These are phyloP conservation scores for Lamellibrachia columna DNA, from an alignment of 2,888 invertebrate genomes.

Conservation along the genomic window DNA sequence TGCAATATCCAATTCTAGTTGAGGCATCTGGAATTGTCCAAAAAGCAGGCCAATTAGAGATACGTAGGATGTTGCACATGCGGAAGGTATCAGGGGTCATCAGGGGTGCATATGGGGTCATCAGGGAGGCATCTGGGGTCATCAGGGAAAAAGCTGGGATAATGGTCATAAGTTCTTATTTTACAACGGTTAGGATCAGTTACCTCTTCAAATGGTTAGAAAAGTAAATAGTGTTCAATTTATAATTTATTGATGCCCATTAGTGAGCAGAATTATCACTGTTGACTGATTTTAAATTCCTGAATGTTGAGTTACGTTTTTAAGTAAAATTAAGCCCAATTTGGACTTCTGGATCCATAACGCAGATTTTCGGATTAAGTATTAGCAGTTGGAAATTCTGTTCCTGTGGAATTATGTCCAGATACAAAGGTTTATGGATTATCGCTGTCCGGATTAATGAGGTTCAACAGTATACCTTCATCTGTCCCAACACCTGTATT, in stretches of 20 bases:
- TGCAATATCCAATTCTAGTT: not conserved
- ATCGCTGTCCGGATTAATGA: not conserved
- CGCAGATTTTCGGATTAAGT: not conserved
- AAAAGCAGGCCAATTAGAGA: not conserved
- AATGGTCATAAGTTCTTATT: not conserved
- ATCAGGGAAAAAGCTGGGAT: not conserved
- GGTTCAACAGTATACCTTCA: not conserved
- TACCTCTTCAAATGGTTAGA: not conserved
- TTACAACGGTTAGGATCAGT: not conserved
- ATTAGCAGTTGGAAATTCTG: not conserved
- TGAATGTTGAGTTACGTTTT: not conserved
- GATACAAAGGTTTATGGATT: not conserved
- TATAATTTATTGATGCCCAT: not conserved
- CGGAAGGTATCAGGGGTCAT: not conserved
- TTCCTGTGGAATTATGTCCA: not conserved
- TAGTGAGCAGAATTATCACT: not conserved
- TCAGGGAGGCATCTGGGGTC: not conserved
- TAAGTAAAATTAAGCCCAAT: not conserved
- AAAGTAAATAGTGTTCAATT: not conserved
- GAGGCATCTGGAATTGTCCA: not conserved
- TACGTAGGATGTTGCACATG: not conserved
- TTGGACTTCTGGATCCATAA: not conserved
- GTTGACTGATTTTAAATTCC: not conserved
- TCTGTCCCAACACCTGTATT: not conserved
- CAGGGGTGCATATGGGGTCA: not conserved